These are phyloP conservation scores for Mormyrus hasselquistii DNA, from an alignment of 2,797 vertebrate species.

Conservation along the genomic window DNA sequence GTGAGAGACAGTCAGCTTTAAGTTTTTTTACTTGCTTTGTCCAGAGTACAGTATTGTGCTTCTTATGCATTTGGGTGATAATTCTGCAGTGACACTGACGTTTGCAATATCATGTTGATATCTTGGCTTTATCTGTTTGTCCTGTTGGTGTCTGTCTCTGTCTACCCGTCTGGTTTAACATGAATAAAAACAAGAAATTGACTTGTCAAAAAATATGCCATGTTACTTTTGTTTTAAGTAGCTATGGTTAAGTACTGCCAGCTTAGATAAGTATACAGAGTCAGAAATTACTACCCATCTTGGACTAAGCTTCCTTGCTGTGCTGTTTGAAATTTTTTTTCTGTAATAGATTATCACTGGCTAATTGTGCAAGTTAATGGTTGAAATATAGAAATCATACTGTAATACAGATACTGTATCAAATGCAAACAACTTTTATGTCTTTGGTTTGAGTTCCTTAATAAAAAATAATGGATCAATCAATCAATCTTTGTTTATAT, in stretches of 20 bases:
- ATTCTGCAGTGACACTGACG: background rate
- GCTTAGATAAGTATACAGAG: background rate
- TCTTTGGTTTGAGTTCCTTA: background rate
- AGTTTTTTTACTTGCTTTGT: background rate
- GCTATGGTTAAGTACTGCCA: background rate
- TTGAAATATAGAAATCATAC: background rate
- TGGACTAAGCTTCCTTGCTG: background rate
- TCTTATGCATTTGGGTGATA: background rate
- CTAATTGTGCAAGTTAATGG: background rate
- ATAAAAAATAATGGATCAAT: background rate
- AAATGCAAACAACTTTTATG: background rate
- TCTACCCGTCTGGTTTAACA: background rate
- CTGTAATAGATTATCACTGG: background rate
- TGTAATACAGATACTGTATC: background rate
- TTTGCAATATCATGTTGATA: background rate
- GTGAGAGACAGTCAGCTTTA: background rate
- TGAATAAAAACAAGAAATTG: background rate
- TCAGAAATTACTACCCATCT: background rate
- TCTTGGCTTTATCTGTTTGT: background rate
- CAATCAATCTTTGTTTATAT: no score
- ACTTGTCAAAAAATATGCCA: background rate
- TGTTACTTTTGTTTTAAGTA: background rate
- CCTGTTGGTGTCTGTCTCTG: background rate
- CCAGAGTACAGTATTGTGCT: background rate
- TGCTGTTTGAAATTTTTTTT: background rate